Conservation (phyloP, 92 coral and sea anemone genomes). For the Blastomussa wellsi region DNA sequence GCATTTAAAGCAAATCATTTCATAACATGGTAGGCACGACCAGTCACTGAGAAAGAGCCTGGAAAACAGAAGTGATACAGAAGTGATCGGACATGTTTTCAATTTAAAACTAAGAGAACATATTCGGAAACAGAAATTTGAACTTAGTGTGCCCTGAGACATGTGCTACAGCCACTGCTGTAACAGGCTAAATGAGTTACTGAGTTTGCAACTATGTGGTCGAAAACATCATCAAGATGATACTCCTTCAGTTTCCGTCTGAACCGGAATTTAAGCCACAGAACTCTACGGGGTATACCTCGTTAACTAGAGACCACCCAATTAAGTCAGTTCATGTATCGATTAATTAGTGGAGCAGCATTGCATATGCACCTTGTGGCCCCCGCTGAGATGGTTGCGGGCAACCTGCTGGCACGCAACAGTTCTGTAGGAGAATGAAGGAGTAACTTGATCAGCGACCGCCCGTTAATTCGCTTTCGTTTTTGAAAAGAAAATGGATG, state of each 20-base stretch:
- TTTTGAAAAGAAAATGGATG: no score
- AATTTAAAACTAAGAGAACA: not conserved
- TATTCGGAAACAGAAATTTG: not conserved
- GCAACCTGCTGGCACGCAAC: not conserved
- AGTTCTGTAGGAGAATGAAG: not conserved
- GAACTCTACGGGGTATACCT: not conserved
- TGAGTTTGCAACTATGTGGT: not conserved
- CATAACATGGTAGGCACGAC: not conserved
- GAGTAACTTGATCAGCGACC: not conserved
- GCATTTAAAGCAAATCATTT: not conserved
- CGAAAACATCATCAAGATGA: not conserved
- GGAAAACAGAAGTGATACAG: not conserved
- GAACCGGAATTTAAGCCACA: not conserved
- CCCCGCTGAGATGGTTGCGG: not conserved
- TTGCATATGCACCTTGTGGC: not conserved
- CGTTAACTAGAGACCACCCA: conserved; percentile 19
- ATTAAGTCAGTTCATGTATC: not conserved
- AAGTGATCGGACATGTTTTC: not conserved
- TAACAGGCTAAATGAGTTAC: not conserved
- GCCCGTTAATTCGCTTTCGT: not conserved
- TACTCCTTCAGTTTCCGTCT: not conserved
- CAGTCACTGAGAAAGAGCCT: not conserved
- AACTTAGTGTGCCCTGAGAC: not conserved
- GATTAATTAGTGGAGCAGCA: no score
- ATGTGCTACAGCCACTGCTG: not conserved